Conservation (phyloP, 2,797 vertebrate genomes). For the Pipistrellus pygmaeus region DNA sequence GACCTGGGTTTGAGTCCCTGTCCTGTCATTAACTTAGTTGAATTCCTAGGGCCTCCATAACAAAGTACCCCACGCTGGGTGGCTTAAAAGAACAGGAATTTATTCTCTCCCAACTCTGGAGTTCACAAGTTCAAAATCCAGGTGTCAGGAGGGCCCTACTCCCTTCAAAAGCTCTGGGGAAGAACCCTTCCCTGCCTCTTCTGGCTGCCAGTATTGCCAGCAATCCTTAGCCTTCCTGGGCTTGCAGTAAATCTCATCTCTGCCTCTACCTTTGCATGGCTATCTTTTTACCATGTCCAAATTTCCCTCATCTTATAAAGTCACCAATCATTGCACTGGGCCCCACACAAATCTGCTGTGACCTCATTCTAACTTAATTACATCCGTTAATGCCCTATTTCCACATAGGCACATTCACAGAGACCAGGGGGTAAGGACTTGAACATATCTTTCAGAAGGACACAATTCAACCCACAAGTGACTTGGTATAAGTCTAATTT, state of each 20-base stretch:
- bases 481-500: background rate
- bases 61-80: background rate
- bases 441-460: background rate
- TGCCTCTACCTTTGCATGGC: background rate
- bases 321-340: background rate
- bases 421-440: background rate
- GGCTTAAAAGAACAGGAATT: background rate
- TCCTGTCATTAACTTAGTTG: background rate
- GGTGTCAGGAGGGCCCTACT: background rate
- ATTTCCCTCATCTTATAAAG: background rate
- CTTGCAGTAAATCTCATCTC: background rate
- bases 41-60: background rate
- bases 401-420: background rate
- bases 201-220: background rate
- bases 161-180: background rate
- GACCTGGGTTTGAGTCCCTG: background rate
- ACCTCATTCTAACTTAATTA: background rate
- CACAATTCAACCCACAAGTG: background rate
- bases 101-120: no score
- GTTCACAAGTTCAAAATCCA: background rate
- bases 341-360: background rate
- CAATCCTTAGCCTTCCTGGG: fast-evolving
- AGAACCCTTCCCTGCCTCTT: background rate
- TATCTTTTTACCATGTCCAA: background rate
- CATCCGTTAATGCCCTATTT: background rate